Evolutionary conservation across 92 coral and sea anemone species (phyloP).

Genomic region (Epizoanthus stellaris): DNA sequence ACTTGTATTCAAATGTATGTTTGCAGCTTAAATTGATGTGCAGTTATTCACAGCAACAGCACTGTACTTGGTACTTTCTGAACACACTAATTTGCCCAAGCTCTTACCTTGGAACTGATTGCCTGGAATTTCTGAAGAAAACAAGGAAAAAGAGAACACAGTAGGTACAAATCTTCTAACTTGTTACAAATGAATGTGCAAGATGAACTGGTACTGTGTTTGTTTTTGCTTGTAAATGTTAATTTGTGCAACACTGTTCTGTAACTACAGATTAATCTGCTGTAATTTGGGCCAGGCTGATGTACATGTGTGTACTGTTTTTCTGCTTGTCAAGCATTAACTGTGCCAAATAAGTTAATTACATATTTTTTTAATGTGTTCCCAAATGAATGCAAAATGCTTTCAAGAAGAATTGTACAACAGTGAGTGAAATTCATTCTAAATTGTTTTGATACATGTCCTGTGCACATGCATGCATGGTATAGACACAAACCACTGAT

Average conservation of each 20-base stretch:
- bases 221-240: neutral
- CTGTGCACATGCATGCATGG: neutral
- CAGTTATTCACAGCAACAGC: no score
- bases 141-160: slow-evolving; percentile 28
- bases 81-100: neutral
- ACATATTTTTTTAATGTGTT: neutral
- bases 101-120: slow-evolving; percentile 35
- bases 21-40: no score
- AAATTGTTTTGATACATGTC: no score
- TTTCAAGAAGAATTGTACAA: no score
- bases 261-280: no score
- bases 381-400: neutral
- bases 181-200: neutral
- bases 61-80: neutral
- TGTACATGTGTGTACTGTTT: no score
- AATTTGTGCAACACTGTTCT: neutral
- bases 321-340: no score
- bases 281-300: no score
- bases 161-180: slow-evolving; percentile 1
- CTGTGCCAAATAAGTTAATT: neutral
- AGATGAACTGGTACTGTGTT: neutral
- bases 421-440: no score
- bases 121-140: slow-evolving; percentile 47
- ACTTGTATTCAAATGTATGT: no score
- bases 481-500: neutral